These are phyloP conservation scores for Alethe castanea DNA, from an alignment of 2,113 vertebrate species.

Conservation along the genomic window DNA sequence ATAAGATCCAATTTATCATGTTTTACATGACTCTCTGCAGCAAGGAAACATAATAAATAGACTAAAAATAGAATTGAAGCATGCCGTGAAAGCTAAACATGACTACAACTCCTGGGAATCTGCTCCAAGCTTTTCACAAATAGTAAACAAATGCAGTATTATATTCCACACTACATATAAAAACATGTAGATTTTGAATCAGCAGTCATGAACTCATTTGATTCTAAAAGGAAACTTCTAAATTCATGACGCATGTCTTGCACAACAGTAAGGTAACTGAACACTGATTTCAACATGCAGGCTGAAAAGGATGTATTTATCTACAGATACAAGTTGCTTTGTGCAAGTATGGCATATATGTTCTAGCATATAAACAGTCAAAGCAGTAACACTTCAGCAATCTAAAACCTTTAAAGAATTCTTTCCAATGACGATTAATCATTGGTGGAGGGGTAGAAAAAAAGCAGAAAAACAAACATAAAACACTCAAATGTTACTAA, in stretches of 20 bases:
- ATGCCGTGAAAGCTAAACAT: slow-evolving; percentile 66
- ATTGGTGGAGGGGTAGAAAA: fast-evolving
- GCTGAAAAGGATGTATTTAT: background rate
- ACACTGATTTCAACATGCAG: background rate
- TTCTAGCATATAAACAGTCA: background rate
- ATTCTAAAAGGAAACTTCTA: background rate
- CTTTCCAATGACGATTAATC: background rate
- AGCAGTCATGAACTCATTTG: background rate
- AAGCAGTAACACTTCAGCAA: background rate
- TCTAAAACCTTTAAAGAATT: background rate
- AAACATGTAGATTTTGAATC: background rate
- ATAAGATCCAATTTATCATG: slow-evolving; percentile 74
- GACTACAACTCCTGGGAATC: slow-evolving; percentile 60
- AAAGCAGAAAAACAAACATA: background rate
- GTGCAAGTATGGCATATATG: background rate
- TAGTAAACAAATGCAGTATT: slow-evolving; percentile 9
- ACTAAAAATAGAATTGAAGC: slow-evolving; percentile 70
- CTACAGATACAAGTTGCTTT: background rate
- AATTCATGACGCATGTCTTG: background rate
- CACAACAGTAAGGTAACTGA: background rate
- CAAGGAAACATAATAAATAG: slow-evolving; percentile 71
- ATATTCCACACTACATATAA: background rate
- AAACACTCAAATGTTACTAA: background rate
- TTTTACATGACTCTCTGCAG: slow-evolving; percentile 74
- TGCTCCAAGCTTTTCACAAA: slow-evolving; percentile 43